phyloP scores from a whole-genome alignment of 1,140 invertebrate genomes.

The Panonychus citri region DNA sequence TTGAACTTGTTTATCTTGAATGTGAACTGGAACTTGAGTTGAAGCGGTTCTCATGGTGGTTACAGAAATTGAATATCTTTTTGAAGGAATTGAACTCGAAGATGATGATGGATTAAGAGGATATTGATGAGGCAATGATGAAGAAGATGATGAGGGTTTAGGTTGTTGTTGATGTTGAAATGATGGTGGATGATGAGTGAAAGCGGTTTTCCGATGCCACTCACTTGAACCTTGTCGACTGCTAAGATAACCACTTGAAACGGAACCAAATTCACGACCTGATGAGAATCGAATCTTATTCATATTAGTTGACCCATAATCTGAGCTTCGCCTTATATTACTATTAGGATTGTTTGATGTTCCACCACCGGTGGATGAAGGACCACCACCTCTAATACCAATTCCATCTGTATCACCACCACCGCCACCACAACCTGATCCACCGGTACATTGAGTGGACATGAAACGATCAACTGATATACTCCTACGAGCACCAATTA shows the following conservation, averaged over 20 bases:
- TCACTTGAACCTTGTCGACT: constrained; percentile 11
- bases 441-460: background rate
- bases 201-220: background rate
- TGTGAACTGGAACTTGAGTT: constrained; percentile 31
- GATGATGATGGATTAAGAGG: background rate
- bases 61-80: background rate
- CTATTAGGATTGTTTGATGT: too few species aligned
- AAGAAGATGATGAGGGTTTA: too few species aligned
- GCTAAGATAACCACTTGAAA: constrained; percentile 12
- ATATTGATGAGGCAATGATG: too few species aligned
- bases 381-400: too few species aligned
- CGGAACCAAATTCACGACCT: constrained; percentile 10
- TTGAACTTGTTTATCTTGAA: constrained; percentile 45
- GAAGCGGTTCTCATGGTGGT: constrained; percentile 14
- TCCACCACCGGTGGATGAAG: too few species aligned
- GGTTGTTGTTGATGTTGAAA: background rate
- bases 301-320: background rate
- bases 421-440: background rate
- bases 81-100: too few species aligned
- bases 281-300: constrained; percentile 4
- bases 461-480: background rate
- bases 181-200: too few species aligned
- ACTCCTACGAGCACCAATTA: background rate
- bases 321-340: background rate
- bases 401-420: too few species aligned